These are phyloP conservation scores for Drosophila lacteicornis DNA, from an alignment of 1,140 invertebrate species.

Conservation along the genomic window DNA sequence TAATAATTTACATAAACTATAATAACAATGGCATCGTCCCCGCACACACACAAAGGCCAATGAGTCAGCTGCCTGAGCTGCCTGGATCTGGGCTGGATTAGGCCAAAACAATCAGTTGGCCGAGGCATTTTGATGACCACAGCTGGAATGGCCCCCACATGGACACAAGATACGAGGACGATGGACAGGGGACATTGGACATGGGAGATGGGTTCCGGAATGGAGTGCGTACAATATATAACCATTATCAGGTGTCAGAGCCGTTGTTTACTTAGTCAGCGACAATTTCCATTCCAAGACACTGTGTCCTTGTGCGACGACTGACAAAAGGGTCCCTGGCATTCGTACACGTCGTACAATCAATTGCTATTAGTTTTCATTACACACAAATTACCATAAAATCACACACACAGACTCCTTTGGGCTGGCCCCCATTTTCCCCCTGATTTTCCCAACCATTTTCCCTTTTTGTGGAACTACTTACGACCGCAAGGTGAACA, in stretches of 20 bases:
- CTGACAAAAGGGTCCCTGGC: conserved; percentile 51
- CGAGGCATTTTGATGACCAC: conserved; percentile 35
- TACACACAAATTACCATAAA: conserved; percentile 81
- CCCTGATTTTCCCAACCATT: not conserved
- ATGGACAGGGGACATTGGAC: not conserved
- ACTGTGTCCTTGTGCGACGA: conserved; percentile 10
- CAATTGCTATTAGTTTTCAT: conserved; percentile 83
- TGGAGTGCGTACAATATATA: conserved; percentile 56
- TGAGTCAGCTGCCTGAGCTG: conserved; percentile 30
- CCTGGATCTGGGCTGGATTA: conserved; percentile 7
- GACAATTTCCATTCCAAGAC: conserved; percentile 57
- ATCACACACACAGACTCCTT: conserved; percentile 58
- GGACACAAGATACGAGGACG: not conserved
- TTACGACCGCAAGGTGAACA: conserved; percentile 50
- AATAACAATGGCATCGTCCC: conserved; percentile 9
- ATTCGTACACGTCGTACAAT: conserved; percentile 76
- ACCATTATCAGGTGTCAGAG: conserved; percentile 70
- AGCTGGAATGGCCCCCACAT: conserved; percentile 20
- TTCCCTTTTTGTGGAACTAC: conserved; percentile 26
- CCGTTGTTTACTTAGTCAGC: conserved; percentile 62
- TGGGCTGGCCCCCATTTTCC: not conserved
- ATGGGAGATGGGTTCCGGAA: not conserved
- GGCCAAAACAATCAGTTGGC: conserved; percentile 27
- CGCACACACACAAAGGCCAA: conserved; percentile 6
- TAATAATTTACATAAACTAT: conserved; percentile 42